Evolutionary conservation across 2,888 invertebrate genomes (phyloP).

Genomic region (Hedya salicella): DNA sequence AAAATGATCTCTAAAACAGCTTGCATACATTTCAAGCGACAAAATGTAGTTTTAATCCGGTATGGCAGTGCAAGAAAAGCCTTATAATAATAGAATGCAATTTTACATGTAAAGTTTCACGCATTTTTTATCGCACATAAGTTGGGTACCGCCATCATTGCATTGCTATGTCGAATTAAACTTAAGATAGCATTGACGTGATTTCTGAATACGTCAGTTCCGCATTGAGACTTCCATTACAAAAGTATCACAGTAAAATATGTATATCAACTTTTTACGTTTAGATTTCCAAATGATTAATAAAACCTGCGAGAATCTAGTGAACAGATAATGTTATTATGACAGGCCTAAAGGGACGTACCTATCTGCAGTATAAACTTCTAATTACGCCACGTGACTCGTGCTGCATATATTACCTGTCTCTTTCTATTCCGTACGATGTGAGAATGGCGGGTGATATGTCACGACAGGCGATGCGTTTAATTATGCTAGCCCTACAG

Average conservation of each 20-base stretch:
- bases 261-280: not conserved
- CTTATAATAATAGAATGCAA: slow-evolving; percentile 16
- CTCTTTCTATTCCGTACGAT: too few relatives aligned
- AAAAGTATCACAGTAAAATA: slow-evolving; percentile 36
- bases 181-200: slow-evolving; percentile 10
- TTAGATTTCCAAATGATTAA: not conserved
- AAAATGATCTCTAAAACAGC: slow-evolving; percentile 31
- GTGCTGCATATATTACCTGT: too few relatives aligned
- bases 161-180: slow-evolving; percentile 33
- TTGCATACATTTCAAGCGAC: slow-evolving; percentile 35
- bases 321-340: too few relatives aligned
- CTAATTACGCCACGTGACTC: too few relatives aligned
- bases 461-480: too few relatives aligned
- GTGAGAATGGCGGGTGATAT: too few relatives aligned
- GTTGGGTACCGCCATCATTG: slow-evolving; percentile 9
- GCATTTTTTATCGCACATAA: not conserved
- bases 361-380: too few relatives aligned
- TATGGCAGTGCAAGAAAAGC: slow-evolving; percentile 32
- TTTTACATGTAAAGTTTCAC: not conserved
- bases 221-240: slow-evolving; percentile 39
- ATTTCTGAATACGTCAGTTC: not conserved
- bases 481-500: too few relatives aligned
- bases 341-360: too few relatives aligned
- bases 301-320: too few relatives aligned
- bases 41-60: slow-evolving; percentile 31